These are phyloP conservation scores for Heteromurus nitidus DNA, from an alignment of 2,888 invertebrate species.

Conservation along the genomic window DNA sequence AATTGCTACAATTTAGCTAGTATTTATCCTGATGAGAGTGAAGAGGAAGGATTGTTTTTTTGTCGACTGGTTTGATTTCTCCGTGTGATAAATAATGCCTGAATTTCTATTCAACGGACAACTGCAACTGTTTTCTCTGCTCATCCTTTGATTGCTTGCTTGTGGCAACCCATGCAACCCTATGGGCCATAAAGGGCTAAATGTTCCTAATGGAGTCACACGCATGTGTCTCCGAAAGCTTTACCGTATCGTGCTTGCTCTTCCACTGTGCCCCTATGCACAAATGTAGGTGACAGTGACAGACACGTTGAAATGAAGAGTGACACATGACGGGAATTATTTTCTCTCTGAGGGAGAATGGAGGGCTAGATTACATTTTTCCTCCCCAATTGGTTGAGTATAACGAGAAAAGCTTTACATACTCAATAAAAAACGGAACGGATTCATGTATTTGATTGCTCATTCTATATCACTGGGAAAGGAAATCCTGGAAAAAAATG, in stretches of 20 bases:
- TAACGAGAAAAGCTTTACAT: too few species aligned
- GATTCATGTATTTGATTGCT: too few species aligned
- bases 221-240: background rate
- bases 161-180: background rate
- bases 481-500: too few species aligned
- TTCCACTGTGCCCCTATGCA: background rate
- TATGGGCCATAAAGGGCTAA: background rate
- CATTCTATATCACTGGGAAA: too few species aligned
- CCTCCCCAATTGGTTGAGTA: too few species aligned
- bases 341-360: slow-evolving; percentile 21
- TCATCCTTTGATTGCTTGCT: slow-evolving; percentile 34
- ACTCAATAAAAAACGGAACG: too few species aligned
- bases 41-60: slow-evolving; percentile 9
- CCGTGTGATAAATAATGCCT: slow-evolving; percentile 15
- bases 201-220: background rate
- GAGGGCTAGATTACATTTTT: too few species aligned
- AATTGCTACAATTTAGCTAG: background rate
- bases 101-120: slow-evolving; percentile 13
- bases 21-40: background rate
- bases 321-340: slow-evolving; percentile 50
- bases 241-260: too few species aligned
- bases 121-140: slow-evolving; percentile 13
- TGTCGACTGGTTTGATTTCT: slow-evolving; percentile 31
- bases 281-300: slow-evolving; percentile 40
- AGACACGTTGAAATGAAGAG: slow-evolving; percentile 60